These are phyloP conservation scores for Atherinosoma microstoma DNA, from an alignment of 2,797 vertebrate genomes.

Conservation along the genomic window DNA sequence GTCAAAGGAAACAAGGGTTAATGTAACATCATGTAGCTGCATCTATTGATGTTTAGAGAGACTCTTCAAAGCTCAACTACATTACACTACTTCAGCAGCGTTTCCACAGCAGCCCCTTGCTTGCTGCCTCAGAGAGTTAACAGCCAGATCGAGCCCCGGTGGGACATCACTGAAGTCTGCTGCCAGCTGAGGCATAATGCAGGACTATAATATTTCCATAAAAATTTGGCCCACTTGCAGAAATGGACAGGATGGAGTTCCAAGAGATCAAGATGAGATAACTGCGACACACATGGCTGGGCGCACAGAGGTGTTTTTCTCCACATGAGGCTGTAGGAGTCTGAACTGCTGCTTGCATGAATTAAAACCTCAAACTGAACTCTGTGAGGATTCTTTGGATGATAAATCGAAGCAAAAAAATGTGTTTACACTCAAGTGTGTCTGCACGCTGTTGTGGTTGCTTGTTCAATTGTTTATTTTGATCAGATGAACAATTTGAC, in stretches of 20 bases:
- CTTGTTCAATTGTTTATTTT: conserved; percentile 15
- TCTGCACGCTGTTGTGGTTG: not conserved
- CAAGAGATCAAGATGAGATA: conserved; percentile 16
- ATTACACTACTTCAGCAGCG: conserved; percentile 14
- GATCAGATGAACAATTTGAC: conserved; percentile 8
- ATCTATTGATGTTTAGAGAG: conserved; percentile 15
- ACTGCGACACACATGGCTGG: conserved; percentile 11
- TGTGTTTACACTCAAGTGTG: not conserved
- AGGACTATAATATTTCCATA: conserved; percentile 16
- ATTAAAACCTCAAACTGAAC: not conserved
- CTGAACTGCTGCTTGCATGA: not conserved
- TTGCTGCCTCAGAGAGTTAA: conserved; percentile 1
- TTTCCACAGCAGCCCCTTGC: conserved; percentile 5
- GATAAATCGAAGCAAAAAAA: not conserved
- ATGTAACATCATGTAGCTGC: not conserved
- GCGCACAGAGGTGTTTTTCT: conserved; percentile 1
- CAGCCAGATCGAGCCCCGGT: conserved; percentile 3
- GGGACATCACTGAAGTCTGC: conserved; percentile 18
- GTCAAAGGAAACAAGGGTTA: no score
- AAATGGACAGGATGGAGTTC: not conserved
- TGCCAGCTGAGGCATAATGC: conserved; percentile 23
- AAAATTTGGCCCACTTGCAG: conserved; percentile 18
- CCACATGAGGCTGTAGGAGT: not conserved
- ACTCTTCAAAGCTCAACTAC: conserved; percentile 5
- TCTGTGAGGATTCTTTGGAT: no score